Evolutionary conservation across 2,797 vertebrate genomes (phyloP), one percentile per base, ranked within the genome.

Genomic region (Sebastes jordani): DNA sequence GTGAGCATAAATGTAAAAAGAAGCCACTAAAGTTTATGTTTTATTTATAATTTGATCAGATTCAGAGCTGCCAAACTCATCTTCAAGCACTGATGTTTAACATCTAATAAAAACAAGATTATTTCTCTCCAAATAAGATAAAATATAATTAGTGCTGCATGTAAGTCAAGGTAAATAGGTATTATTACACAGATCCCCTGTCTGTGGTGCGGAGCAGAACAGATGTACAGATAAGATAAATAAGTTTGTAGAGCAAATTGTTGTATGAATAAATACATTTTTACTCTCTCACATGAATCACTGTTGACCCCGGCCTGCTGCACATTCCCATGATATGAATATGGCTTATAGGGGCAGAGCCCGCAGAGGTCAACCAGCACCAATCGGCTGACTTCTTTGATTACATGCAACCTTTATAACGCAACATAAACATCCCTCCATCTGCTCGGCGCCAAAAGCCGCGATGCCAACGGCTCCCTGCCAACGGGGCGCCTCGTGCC

Each of bases 371-470:
- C 61, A 30, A 11, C 11, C 18, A 2, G 49, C 49, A 66, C 49
- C 64, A 66, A 75, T 71, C 78, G 14, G 70, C 10, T 1, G 22
- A 52, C 1, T 36, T 73, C 78, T 70, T 70, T 58, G 49, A 84
- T 34, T 56, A 61, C 80, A 68, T 8, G 18, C 8, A 2, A 18
- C 60, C 60, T 64, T 2, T 49, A 32, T 29, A 18, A 59, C 80
- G 66, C 79, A 49, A 60, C 30, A 55, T 1, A 38, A 65, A 66
- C 30, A 55, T n/a, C 49, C 38, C 23, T 78, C 70, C 79, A 82
- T 88, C 88, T 89, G 79, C 54, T 80, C 56, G 0, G 27, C 3
- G 14, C 74, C 71, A 71, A 68, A 68, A 25, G 80, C 14, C 4
- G 18, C 0, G 0, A 60, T 59, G 65, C 61, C 36, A 74, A 32